phyloP scores from a whole-genome alignment of 2,888 invertebrate genomes.

The Ochropleura plecta region DNA sequence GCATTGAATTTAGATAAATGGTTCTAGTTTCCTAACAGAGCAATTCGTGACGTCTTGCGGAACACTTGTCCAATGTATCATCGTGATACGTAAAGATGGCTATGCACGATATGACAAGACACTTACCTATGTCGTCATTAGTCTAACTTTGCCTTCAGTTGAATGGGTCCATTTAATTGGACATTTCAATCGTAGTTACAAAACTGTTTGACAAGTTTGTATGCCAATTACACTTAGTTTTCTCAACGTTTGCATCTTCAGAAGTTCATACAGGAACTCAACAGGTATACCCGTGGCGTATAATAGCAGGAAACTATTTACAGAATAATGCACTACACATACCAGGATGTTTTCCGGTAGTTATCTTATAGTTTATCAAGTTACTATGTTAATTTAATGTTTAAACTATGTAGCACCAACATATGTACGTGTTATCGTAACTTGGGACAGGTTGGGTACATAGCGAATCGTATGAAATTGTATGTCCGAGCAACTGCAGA shows the following conservation, averaged over 20 bases:
- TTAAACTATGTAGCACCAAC: conserved; percentile 13
- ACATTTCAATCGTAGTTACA: conserved; percentile 7
- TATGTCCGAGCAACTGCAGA: conserved; percentile 23
- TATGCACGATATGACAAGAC: background rate
- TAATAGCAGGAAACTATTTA: conserved; percentile 8
- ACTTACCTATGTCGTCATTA: background rate
- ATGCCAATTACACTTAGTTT: conserved; percentile 9
- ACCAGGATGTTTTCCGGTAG: conserved; percentile 16
- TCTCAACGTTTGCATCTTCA: background rate
- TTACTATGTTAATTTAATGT: conserved; percentile 13
- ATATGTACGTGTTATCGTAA: conserved; percentile 31
- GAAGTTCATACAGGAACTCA: background rate
- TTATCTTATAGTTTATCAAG: conserved; percentile 19
- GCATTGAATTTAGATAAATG: conserved; percentile 52
- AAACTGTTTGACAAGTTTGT: conserved; percentile 7
- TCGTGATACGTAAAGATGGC: conserved; percentile 7
- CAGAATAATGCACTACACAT: background rate
- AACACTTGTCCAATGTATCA: conserved; percentile 37
- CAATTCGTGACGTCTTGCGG: conserved; percentile 31
- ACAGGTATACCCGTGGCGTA: conserved; percentile 1
- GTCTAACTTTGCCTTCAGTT: background rate
- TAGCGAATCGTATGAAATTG: conserved; percentile 40
- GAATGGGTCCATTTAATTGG: conserved; percentile 7
- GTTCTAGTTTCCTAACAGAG: conserved; percentile 40
- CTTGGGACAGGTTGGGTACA: conserved; percentile 26